Evolutionary conservation across 2,888 invertebrate genomes (phyloP).

Genomic region (Peribatodes rhomboidaria): DNA sequence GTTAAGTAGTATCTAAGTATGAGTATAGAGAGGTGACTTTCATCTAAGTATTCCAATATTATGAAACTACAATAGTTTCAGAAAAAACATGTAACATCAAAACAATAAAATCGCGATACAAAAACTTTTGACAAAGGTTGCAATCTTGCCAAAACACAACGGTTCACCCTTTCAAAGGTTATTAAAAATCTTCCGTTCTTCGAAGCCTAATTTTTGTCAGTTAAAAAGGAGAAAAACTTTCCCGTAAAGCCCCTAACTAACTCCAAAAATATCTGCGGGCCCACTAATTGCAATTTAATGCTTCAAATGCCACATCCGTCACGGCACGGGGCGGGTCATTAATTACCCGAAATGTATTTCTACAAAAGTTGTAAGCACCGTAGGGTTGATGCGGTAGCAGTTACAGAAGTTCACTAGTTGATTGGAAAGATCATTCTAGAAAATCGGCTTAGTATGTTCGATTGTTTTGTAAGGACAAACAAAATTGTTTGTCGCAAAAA

Average conservation of each 20-base stretch:
- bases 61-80: too few species aligned
- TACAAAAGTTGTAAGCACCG: slow-evolving; percentile 28
- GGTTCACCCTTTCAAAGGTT: neutral
- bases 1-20: too few species aligned
- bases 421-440: neutral
- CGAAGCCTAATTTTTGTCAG: slow-evolving; percentile 3
- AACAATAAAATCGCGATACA: too few species aligned
- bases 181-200: neutral
- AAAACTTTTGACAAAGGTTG: too few species aligned
- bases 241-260: slow-evolving; percentile 13
- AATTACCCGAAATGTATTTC: slow-evolving; percentile 38
- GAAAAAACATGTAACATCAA: too few species aligned
- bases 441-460: too few species aligned
- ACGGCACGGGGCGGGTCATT: slow-evolving; percentile 25
- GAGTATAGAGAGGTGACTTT: too few species aligned
- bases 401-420: slow-evolving; percentile 4
- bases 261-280: slow-evolving; percentile 25
- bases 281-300: slow-evolving; percentile 46
- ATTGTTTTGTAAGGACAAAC: too few species aligned
- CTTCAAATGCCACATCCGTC: slow-evolving; percentile 38
- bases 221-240: slow-evolving; percentile 14
- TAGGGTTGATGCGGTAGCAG: neutral
- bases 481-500: too few species aligned
- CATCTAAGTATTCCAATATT: too few species aligned
- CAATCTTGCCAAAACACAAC: neutral